Evolutionary conservation across 1,140 invertebrate genomes (phyloP), one percentile per base, ranked within the genome.

Genomic region (Cydia amplana): DNA sequence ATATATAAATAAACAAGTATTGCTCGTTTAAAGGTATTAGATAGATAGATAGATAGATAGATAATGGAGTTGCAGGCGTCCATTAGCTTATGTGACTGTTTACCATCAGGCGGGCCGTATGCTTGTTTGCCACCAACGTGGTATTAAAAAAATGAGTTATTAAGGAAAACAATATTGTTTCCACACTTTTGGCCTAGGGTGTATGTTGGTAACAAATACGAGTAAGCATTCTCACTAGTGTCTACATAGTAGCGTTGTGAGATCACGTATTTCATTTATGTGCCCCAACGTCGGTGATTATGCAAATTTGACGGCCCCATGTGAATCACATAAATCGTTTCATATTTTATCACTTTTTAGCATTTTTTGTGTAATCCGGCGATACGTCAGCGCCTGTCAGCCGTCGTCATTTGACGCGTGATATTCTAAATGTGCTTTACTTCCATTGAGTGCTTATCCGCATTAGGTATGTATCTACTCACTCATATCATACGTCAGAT

Each of bases 311-410:
- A 75, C 79, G 78, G 76, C 80, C 79, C 78, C 81, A 75, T 82
- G 79, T 79, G 83, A 85, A 82, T 85, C 82, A 84, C 82, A 86
- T 87, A 88, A 88, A 87, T 86, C 84, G 82, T 88, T 85, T 85
- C 81, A 86, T 83, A 87, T 88, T 87, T 85, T 86, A 87, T 87
- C 79, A 86, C 81, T 83, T 87, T 86, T 87, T 85, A 82, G 81
- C 81, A 85, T 86, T 81, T 84, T 83, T 82, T 82, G 75, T 82
- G 79, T 85, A 80, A 83, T 78, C 80, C 79, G 67, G 74, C 82
- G 77, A 83, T 82, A 82, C 79, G 73, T 84, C 81, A 82, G 77
- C 77, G 74, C 75, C 73, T 77, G 77, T 79, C 77, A 79, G 23
- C 63, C 76, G 77, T 74, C 70, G 73, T 81, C 79, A 81, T 85